Conservation (phyloP, 2,113 vertebrate species). For the Microtus richardsoni region DNA sequence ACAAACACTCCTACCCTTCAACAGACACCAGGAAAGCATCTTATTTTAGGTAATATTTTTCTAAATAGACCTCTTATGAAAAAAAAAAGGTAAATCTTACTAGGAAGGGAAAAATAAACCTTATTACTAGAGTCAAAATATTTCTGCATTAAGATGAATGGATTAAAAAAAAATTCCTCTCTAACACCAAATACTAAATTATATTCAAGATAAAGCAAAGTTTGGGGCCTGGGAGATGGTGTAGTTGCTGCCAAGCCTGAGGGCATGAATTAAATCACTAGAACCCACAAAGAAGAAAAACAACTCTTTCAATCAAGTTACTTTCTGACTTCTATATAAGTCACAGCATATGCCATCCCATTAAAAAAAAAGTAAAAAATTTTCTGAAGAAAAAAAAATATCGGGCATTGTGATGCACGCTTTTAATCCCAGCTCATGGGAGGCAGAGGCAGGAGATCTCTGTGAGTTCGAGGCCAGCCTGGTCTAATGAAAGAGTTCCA, state of each 20-base stretch:
- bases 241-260: background rate
- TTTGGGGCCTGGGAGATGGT: background rate
- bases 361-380: background rate
- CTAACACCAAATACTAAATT: conserved; percentile 5
- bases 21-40: background rate
- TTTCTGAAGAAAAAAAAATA: background rate
- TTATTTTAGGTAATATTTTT: conserved; percentile 26
- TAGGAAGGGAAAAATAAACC: conserved; percentile 18
- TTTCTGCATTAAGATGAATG: conserved; percentile 29
- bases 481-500: background rate
- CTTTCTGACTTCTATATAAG: background rate
- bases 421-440: background rate
- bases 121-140: conserved; percentile 7
- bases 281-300: background rate
- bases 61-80: background rate
- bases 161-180: conserved; percentile 24
- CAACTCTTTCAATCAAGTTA: background rate
- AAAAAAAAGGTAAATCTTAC: conserved; percentile 55
- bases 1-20: background rate
- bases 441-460: background rate
- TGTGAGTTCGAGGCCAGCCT: background rate
- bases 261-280: background rate
- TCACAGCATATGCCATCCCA: background rate
- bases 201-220: conserved; percentile 36
- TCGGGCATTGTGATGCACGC: background rate